phyloP scores from a whole-genome alignment of 2,797 vertebrate genomes.

The Cephalopachus bancanus region DNA sequence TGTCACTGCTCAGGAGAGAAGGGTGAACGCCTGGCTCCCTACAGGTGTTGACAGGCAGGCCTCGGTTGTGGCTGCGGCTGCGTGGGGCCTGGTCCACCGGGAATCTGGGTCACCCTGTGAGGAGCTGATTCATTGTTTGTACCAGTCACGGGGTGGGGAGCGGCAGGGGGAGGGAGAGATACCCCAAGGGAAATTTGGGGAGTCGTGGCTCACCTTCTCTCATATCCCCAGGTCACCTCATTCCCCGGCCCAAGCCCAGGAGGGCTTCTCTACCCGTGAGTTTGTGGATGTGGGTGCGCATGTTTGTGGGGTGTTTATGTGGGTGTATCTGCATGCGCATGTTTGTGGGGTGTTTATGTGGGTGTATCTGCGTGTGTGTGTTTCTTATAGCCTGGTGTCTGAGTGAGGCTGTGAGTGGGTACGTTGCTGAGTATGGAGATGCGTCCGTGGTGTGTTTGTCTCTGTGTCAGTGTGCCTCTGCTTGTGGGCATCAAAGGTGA shows the following conservation, averaged over 20 bases:
- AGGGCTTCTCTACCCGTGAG: neutral
- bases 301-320: neutral
- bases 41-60: slow-evolving; percentile 80
- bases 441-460: slow-evolving; percentile 68
- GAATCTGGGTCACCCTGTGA: slow-evolving; percentile 86
- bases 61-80: slow-evolving; percentile 60
- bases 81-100: slow-evolving; percentile 77
- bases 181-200: slow-evolving; percentile 74
- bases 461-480: neutral
- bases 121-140: slow-evolving; percentile 87
- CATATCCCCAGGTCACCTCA: slow-evolving; percentile 65
- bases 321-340: neutral
- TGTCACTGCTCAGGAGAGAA: slow-evolving; percentile 57
- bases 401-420: slow-evolving; percentile 44
- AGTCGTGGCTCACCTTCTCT: slow-evolving; percentile 74
- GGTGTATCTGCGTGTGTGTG: neutral
- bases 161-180: slow-evolving; percentile 66
- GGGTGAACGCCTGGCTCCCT: slow-evolving; percentile 64
- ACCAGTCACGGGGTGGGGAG: slow-evolving; percentile 84
- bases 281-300: neutral
- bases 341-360: slow-evolving; percentile 24
- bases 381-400: neutral
- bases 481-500: neutral
- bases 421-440: neutral
- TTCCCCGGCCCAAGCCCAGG: neutral